phyloP scores from a whole-genome alignment of 2,888 invertebrate species.

The Synergus laeviventris region DNA sequence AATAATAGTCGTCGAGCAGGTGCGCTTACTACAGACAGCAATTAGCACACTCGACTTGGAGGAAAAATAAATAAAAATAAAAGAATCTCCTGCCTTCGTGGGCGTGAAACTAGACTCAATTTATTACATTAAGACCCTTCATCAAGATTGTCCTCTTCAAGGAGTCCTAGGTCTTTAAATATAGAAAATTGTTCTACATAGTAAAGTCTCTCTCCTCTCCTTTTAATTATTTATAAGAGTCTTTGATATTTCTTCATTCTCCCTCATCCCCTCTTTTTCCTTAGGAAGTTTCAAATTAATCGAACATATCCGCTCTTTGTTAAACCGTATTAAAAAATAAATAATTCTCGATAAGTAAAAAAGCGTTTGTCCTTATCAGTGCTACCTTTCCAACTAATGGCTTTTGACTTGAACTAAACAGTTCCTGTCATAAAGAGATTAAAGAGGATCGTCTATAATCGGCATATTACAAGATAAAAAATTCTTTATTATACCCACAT shows the following conservation, averaged over 20 bases:
- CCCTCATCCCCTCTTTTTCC: no score
- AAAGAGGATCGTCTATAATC: not conserved
- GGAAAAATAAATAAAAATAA: conserved; percentile 33
- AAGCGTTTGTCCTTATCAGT: not conserved
- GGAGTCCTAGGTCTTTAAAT: not conserved
- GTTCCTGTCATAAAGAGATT: not conserved
- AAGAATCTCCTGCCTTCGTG: not conserved
- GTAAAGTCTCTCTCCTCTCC: not conserved
- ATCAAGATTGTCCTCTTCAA: conserved; percentile 20
- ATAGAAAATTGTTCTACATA: not conserved
- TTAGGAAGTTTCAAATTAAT: no score
- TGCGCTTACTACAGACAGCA: conserved; percentile 50
- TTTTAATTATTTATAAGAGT: not conserved
- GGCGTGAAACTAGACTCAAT: conserved; percentile 7
- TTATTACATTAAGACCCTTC: conserved; percentile 12
- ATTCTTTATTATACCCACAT: no score
- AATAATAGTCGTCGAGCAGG: conserved; percentile 58
- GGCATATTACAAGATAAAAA: not conserved
- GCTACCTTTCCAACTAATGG: not conserved
- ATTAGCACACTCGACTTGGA: conserved; percentile 48
- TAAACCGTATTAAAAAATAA: no score
- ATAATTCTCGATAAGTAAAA: not conserved
- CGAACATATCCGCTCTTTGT: no score
- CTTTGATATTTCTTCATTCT: no score
- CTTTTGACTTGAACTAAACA: not conserved